Conservation (phyloP, 2,113 vertebrate species). For the Coracopsis vasa region DNA sequence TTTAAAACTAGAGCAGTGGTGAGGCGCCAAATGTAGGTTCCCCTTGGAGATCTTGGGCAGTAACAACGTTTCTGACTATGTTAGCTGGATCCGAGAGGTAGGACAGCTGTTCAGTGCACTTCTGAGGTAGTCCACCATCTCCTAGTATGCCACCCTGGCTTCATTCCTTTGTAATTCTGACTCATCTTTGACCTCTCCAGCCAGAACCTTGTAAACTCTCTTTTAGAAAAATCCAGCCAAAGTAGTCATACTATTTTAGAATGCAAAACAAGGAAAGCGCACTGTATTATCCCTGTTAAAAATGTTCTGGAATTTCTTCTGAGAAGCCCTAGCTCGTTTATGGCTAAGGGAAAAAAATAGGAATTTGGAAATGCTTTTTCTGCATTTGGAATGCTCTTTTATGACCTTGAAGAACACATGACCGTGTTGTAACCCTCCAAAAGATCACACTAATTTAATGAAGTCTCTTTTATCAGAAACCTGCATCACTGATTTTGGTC, state of each 20-base stretch:
- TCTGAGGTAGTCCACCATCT: not conserved
- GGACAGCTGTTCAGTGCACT: not conserved
- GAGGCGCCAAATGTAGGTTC: not conserved
- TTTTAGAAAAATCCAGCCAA: not conserved
- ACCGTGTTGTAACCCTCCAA: not conserved
- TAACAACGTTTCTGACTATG: not conserved
- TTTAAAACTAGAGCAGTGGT: not conserved
- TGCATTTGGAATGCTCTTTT: not conserved
- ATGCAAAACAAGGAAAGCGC: not conserved
- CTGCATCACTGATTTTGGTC: not conserved
- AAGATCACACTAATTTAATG: not conserved
- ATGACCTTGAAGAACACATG: not conserved
- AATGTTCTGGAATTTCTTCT: not conserved
- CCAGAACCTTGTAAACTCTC: not conserved
- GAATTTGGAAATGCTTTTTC: not conserved
- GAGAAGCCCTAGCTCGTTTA: not conserved
- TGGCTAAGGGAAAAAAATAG: not conserved
- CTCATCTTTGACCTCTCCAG: not conserved
- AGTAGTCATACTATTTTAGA: not conserved
- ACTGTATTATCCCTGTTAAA: not conserved
- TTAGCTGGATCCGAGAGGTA: not conserved
- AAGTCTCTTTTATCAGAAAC: not conserved
- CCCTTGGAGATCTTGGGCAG: not conserved
- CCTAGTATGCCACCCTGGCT: not conserved
- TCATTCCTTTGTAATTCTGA: not conserved